These are phyloP conservation scores for Sandelia bainsii DNA, from an alignment of 2,797 vertebrate species.

Conservation along the genomic window DNA sequence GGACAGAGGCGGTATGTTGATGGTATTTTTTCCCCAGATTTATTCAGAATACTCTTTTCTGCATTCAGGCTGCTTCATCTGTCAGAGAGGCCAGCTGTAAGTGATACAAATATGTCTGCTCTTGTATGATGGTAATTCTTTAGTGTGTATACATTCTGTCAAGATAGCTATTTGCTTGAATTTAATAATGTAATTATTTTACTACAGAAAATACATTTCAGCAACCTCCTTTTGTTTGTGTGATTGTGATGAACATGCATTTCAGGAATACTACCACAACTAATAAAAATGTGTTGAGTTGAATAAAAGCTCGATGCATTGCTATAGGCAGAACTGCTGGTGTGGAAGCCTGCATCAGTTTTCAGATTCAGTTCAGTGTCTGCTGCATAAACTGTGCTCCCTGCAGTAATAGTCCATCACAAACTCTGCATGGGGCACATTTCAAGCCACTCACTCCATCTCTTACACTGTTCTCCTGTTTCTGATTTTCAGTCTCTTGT, in stretches of 20 bases:
- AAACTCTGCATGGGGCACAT: constrained; percentile 64
- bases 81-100: no score
- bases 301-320: constrained; percentile 20
- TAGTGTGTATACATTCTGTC: no score
- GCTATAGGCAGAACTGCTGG: constrained; percentile 19
- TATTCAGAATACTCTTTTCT: no score
- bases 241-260: not conserved
- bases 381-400: constrained; percentile 36
- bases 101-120: no score
- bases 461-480: constrained; percentile 22
- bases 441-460: constrained; percentile 45
- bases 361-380: constrained; percentile 23
- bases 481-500: constrained; percentile 17
- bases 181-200: no score
- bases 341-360: constrained; percentile 13
- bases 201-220: no score
- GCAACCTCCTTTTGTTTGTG: no score
- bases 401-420: constrained; percentile 61
- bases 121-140: no score
- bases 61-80: no score
- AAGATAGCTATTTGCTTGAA: no score
- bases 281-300: not conserved
- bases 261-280: not conserved
- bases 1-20: no score
- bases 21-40: no score